Evolutionary conservation across 2,113 vertebrate species (phyloP).

Genomic region (Cygnus atratus): DNA sequence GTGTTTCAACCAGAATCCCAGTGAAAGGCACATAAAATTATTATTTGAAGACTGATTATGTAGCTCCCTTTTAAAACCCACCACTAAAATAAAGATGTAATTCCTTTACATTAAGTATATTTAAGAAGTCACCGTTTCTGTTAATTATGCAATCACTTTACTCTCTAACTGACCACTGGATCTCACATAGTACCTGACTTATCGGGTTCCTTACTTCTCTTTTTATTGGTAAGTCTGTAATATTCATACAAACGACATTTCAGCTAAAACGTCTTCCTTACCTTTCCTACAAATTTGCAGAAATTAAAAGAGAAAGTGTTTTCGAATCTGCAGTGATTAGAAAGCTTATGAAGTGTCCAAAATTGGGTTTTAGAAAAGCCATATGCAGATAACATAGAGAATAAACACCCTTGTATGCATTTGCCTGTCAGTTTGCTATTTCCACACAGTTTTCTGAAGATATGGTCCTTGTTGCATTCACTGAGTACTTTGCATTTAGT

Average conservation of each 20-base stretch:
- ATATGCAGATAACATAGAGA: not conserved
- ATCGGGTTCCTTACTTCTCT: not conserved
- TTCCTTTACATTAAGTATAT: not conserved
- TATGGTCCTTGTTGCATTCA: not conserved
- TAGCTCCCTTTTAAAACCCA: conserved; percentile 37
- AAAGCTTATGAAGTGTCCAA: not conserved
- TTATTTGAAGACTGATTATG: conserved; percentile 55
- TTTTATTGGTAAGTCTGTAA: not conserved
- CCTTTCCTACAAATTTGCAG: not conserved
- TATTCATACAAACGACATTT: not conserved
- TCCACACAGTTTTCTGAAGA: not conserved
- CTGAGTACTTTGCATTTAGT: not conserved
- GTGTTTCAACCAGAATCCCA: conserved; percentile 38
- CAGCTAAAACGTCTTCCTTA: not conserved
- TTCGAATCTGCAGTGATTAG: not conserved
- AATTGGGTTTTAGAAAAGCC: not conserved
- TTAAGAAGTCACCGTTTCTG: not conserved
- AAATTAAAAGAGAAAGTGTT: not conserved
- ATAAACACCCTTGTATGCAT: not conserved
- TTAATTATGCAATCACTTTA: not conserved
- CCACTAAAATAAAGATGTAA: conserved; percentile 30
- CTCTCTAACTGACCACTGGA: not conserved
- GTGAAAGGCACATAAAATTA: conserved; percentile 57
- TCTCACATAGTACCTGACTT: not conserved
- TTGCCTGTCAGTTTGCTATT: not conserved